A percentile compares a stretch with the other conserved stretches of the same genome.
Conservation (phyloP, 1,140 invertebrate species). For the Ylistrum balloti region DNA sequence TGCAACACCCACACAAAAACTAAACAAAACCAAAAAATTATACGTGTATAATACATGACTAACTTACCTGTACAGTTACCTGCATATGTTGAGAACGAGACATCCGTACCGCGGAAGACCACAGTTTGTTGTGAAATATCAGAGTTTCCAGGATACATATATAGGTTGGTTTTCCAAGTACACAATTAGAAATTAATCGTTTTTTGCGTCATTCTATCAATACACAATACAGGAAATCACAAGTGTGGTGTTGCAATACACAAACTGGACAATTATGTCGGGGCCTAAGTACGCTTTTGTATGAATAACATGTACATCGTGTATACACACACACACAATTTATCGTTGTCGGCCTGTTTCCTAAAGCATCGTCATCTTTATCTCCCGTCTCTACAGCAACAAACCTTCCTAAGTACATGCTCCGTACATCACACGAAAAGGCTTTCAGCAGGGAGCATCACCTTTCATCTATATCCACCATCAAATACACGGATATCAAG, state of each 20-base stretch:
- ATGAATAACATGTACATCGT: background rate
- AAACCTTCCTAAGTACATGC: background rate
- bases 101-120: background rate
- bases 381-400: background rate
- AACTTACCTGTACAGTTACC: background rate
- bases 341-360: background rate
- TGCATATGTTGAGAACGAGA: background rate
- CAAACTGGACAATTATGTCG: too few species aligned
- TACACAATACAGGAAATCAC: background rate
- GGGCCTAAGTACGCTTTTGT: too few species aligned
- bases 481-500: background rate
- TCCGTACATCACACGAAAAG: background rate
- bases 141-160: background rate
- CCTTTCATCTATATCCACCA: background rate
- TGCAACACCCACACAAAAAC: too few species aligned
- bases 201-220: background rate
- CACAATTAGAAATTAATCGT: background rate
- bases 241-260: too few species aligned
- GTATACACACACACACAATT: background rate
- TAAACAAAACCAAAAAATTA: too few species aligned
- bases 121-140: background rate
- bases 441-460: background rate
- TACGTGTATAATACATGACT: too few species aligned
- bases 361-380: constrained; percentile 31
- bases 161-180: too few species aligned